Base-by-base conservation (phyloP, 2,113 vertebrate genomes). In the Motacilla tschutschensis region DNA sequence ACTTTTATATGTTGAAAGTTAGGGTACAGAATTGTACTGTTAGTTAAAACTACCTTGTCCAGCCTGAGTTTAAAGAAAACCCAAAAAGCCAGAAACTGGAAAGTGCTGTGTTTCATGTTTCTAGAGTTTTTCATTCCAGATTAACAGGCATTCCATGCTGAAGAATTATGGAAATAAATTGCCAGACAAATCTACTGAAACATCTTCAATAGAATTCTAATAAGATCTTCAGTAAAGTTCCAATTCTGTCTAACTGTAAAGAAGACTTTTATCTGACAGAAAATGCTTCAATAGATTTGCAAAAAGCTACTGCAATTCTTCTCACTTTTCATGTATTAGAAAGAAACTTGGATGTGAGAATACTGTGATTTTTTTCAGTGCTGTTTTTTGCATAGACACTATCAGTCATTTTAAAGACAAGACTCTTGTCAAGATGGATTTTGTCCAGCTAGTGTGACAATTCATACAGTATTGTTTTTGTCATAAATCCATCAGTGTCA, bases 301-400 rank as follows among this genome's bases (percentile, higher is more conserved):
- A 58, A 62, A 18, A 14, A 44, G 5, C 24, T 76, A 72, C 31
- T 22, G 10, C 9, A 75, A 8, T n/a, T 10, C 41, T 60, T 75
- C 14, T 15, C 20, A 31, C 14, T 63, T 76, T 53, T 60, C 0
- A 1, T 3, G 1, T 43, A 33, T 24, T 48, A 77, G 25, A 18
- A 60, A 60, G 28, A 65, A n/a, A 40, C 80, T 67, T 43, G 57
- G 14, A 11, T 22, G 5, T 18, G 17, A 48, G 4, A 40, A 43
- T 5, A 36, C 2, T 0, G 1, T 31, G 25, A 0, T 0, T 8
- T 66, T 76, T 41, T 54, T 57, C 6, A 69, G 9, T n/a, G 10
- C 3, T 75, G 9, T 47, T 82, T 64, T 7, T 8, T 51, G 6
- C 14, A 28, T 29, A 33, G 50, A 20, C 5, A 9, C 0, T 46